Conservation (phyloP, 2,113 vertebrate genomes). For the Pteropus alecto region DNA sequence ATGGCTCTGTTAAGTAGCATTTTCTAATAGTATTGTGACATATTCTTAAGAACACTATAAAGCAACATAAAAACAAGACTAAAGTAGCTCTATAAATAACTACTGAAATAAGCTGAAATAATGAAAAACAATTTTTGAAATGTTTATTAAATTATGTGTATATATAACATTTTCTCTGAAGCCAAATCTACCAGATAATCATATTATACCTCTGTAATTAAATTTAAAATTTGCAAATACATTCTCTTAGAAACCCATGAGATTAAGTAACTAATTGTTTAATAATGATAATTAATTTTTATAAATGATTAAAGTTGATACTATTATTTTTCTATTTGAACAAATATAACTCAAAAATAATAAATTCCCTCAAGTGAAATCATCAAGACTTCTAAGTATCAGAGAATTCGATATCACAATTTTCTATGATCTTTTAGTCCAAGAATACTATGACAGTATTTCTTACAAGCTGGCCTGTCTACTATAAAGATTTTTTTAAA, state of each 20-base stretch:
- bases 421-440: neutral
- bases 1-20: neutral
- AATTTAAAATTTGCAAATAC: slow-evolving; percentile 8
- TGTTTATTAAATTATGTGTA: neutral
- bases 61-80: neutral
- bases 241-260: neutral
- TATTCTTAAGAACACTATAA: neutral
- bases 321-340: slow-evolving; percentile 45
- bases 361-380: slow-evolving; percentile 55
- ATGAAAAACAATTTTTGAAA: neutral
- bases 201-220: neutral
- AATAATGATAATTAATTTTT: neutral
- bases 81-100: neutral
- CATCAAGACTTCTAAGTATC: neutral
- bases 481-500: neutral
- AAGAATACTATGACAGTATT: neutral
- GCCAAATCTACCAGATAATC: neutral
- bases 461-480: neutral
- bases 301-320: neutral
- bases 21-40: neutral
- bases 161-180: slow-evolving; percentile 8
- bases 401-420: neutral
- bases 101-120: slow-evolving; percentile 6
- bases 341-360: slow-evolving; percentile 57
- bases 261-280: slow-evolving; percentile 2